Evolutionary conservation across 2,888 invertebrate genomes (phyloP), one percentile per base, ranked within the genome.

Genomic region (Salpingus planirostris): DNA sequence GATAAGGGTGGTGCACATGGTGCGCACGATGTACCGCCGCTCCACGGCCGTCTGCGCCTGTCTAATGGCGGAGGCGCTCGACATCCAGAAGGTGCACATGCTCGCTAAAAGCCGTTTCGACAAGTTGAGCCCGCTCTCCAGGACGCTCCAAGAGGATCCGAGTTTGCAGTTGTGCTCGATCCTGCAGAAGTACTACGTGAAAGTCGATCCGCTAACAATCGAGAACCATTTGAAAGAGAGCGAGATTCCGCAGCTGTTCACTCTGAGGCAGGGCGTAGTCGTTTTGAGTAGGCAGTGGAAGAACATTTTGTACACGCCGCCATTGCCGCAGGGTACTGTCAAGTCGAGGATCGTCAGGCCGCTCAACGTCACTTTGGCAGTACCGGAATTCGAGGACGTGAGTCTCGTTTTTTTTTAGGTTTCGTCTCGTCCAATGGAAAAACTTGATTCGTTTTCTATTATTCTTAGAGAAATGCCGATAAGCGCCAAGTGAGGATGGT

Each of bases 201-300:
- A 83, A 52, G 80, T 81, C 1, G 83, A 86, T 49, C 73, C 86
- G 0, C 69, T 74, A 3, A 76, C 77, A 11, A 80, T 93, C 42
- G 92, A 92, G 64, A 76, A 76, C 2, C 89, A 90, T 62, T 73
- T 95, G 23, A 75, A 80, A 42, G 85, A 87, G 49, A 70, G 82
- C 7, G 86, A 88, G 53, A 73, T 93, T 38, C 95, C 95, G 1
- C 83, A 86, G 38, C 67, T 93, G 7, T 88, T 88, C 40, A 91
- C 88, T 0, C 68, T 95, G 21, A 71, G 92, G 60, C 91, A 92
- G 83, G 95, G 95, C 14, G 85, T 96, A n/a, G 87, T 96, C 57
- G 95, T 95, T 13, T 69, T 96, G 31, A 91, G 91, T 54, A 76
- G 95, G 1, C 95, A 96, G 60, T 96, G 95, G 96, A 95, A 95